Conservation (phyloP, 92 coral and sea anemone genomes). For the Isaurus tuberculatus region DNA sequence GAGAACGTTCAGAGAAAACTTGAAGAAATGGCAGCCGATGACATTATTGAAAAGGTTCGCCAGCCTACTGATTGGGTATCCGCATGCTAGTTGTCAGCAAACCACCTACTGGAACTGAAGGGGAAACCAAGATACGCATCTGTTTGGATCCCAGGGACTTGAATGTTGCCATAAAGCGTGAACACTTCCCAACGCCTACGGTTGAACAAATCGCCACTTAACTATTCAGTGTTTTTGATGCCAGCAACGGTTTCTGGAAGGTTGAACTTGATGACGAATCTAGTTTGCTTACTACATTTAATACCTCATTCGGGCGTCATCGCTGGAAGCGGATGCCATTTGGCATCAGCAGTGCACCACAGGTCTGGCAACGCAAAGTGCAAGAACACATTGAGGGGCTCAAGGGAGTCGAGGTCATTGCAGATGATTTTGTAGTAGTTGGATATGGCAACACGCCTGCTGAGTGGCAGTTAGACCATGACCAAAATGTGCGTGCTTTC, state of each 20-base stretch:
- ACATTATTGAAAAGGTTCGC: too few relatives aligned
- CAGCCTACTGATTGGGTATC: slow-evolving; percentile 48
- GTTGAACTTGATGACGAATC: slow-evolving; percentile 41
- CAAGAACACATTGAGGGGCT: slow-evolving; percentile 41
- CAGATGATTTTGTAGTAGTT: slow-evolving; percentile 53
- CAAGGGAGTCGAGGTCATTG: slow-evolving; percentile 51
- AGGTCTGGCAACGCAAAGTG: slow-evolving; percentile 47
- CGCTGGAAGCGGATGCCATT: slow-evolving; percentile 48
- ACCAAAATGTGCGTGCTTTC: not conserved
- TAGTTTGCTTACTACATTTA: slow-evolving; percentile 48
- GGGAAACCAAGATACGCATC: slow-evolving; percentile 3
- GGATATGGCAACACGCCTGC: slow-evolving; percentile 48
- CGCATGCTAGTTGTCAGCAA: slow-evolving; percentile 30
- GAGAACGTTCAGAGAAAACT: slow-evolving; percentile 9
- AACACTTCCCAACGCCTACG: slow-evolving; percentile 37
- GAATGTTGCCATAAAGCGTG: not conserved
- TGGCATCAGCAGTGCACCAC: slow-evolving; percentile 33
- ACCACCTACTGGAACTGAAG: not conserved
- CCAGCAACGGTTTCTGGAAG: slow-evolving; percentile 50
- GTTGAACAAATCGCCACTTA: slow-evolving; percentile 44
- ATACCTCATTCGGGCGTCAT: slow-evolving; percentile 49
- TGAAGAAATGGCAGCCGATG: too few relatives aligned
- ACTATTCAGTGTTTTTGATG: slow-evolving; percentile 43
- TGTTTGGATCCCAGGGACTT: slow-evolving; percentile 9
- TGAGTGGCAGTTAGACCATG: too few relatives aligned